These are phyloP conservation scores for Abrostola triplasia DNA, from an alignment of 2,888 invertebrate species.

Conservation along the genomic window DNA sequence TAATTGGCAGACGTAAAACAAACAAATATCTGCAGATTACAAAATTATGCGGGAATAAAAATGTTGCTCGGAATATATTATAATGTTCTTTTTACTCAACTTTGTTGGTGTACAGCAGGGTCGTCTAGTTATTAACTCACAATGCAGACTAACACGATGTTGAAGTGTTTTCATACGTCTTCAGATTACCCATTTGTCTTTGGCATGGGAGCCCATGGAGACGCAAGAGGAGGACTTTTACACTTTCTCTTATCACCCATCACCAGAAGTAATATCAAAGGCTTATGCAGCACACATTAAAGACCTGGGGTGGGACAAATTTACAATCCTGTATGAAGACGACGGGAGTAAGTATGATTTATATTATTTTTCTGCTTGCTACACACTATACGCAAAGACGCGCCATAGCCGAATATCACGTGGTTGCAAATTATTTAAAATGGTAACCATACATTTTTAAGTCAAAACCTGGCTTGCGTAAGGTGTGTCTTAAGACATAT, in stretches of 20 bases:
- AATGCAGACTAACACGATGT: neutral
- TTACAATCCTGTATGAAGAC: constrained; percentile 93
- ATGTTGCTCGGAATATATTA: no score
- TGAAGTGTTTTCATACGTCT: constrained; percentile 13
- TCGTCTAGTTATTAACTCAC: neutral
- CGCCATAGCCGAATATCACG: no score
- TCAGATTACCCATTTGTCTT: constrained; percentile 93
- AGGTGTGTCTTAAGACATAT: no score
- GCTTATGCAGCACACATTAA: constrained; percentile 91
- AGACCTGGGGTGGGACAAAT: constrained; percentile 92
- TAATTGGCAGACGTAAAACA: no score
- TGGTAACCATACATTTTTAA: no score
- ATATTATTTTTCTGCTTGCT: neutral
- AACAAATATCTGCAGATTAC: no score
- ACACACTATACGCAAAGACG: no score
- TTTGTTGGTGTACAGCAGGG: neutral
- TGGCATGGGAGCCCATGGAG: constrained; percentile 90
- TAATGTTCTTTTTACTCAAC: no score
- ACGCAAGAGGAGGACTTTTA: constrained; percentile 86
- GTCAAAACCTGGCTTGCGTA: no score
- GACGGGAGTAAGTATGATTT: constrained; percentile 88
- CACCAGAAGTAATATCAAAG: constrained; percentile 89
- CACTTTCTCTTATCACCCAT: constrained; percentile 89
- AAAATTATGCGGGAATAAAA: no score
- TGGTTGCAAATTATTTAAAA: no score